These are phyloP conservation scores for Popillia japonica DNA, from an alignment of 1,140 invertebrate genomes.

Conservation along the genomic window DNA sequence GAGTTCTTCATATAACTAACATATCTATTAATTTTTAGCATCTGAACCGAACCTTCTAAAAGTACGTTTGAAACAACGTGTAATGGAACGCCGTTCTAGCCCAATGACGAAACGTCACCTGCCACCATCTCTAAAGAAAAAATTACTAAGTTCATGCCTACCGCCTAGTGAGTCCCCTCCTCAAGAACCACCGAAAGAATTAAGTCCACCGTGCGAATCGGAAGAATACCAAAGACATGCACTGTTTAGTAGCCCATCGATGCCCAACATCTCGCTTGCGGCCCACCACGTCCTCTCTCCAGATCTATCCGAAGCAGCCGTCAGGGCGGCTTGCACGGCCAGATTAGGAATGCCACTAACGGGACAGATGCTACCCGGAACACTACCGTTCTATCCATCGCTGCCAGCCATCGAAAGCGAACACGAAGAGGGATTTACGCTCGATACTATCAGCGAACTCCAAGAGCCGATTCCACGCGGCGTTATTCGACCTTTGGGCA, in stretches of 20 bases:
- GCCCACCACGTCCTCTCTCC: constrained; percentile 57
- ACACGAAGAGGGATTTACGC: constrained; percentile 59
- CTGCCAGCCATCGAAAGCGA: constrained; percentile 70
- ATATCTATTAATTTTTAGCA: constrained; percentile 67
- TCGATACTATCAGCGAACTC: constrained; percentile 62
- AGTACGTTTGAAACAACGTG: constrained; percentile 94
- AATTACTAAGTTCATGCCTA: constrained; percentile 58
- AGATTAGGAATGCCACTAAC: constrained; percentile 77
- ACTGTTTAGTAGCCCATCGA: constrained; percentile 92
- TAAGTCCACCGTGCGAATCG: constrained; percentile 57
- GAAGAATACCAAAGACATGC: constrained; percentile 66
- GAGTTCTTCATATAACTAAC: neutral
- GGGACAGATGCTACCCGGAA: constrained; percentile 75
- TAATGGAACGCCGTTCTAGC: constrained; percentile 88
- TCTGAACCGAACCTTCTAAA: constrained; percentile 98
- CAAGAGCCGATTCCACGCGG: constrained; percentile 56
- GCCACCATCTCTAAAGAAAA: constrained; percentile 75
- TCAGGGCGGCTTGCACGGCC: constrained; percentile 76
- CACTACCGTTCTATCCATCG: constrained; percentile 79
- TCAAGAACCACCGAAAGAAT: constrained; percentile 59
- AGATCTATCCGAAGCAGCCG: constrained; percentile 78
- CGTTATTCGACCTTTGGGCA: constrained; percentile 78
- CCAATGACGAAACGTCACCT: constrained; percentile 85
- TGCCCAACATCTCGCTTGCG: constrained; percentile 94
- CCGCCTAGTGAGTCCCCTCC: constrained; percentile 61